A percentile compares a stretch with the other conserved stretches of the same genome.
Conservation (phyloP, 2,113 vertebrate genomes). For the Sinocyclocheilus grahami region DNA sequence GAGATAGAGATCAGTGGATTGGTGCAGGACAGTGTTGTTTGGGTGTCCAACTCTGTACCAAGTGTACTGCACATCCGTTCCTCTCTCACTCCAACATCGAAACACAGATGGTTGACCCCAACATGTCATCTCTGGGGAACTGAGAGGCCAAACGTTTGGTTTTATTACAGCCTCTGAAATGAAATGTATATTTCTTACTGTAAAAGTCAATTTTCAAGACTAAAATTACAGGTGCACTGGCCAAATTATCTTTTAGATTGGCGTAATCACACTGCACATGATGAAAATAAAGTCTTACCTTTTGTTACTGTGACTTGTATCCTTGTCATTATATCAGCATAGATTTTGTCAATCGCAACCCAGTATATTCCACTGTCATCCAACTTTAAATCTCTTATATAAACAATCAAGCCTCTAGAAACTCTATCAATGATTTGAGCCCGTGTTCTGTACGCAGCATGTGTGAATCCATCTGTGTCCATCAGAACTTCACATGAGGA, state of each 20-base stretch:
- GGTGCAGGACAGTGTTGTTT: slow-evolving; percentile 29
- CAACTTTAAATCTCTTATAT: slow-evolving; percentile 60
- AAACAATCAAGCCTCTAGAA: slow-evolving; percentile 56
- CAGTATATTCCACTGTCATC: slow-evolving; percentile 71
- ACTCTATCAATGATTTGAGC: slow-evolving; percentile 37
- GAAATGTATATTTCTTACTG: not conserved
- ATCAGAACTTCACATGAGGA: slow-evolving; percentile 66
- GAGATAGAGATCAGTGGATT: slow-evolving; percentile 58
- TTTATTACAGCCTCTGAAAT: slow-evolving; percentile 67
- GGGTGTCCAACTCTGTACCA: slow-evolving; percentile 63
- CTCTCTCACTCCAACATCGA: slow-evolving; percentile 59
- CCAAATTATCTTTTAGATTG: not conserved
- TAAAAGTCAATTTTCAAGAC: not conserved
- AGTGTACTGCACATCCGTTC: slow-evolving; percentile 61
- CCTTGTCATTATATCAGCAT: slow-evolving; percentile 69
- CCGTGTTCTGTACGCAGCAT: not conserved
- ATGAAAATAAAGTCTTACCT: slow-evolving; percentile 60
- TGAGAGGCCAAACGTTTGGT: slow-evolving; percentile 63
- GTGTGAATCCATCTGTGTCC: slow-evolving; percentile 60
- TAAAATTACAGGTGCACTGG: not conserved
- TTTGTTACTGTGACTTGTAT: slow-evolving; percentile 67
- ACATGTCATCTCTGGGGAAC: slow-evolving; percentile 62
- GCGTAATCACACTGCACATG: not conserved
- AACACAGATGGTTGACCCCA: slow-evolving; percentile 65
- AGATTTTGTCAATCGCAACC: slow-evolving; percentile 71